Conservation (phyloP, 2,888 invertebrate genomes). For the Lordiphosa fenestrarum region DNA sequence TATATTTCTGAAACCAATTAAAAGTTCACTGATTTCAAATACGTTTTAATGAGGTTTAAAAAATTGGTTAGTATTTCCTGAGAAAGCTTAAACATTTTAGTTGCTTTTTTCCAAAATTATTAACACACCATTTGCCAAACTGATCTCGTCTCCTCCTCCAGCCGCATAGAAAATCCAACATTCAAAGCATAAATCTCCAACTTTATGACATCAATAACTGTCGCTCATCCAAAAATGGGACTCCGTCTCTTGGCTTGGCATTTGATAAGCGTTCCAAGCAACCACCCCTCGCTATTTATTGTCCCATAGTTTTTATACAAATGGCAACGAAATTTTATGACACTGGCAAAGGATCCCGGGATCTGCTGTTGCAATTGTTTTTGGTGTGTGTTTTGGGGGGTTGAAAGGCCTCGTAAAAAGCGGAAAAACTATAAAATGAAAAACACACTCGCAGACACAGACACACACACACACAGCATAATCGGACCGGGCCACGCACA, state of each 20-base stretch:
- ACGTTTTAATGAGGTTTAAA: no score
- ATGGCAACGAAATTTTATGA: constrained; percentile 72
- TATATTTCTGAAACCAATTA: no score
- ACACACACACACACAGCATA: constrained; percentile 18
- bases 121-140: no score
- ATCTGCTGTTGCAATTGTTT: constrained; percentile 62
- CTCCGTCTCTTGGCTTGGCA: constrained; percentile 20
- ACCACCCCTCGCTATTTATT: constrained; percentile 41
- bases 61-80: no score
- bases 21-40: no score
- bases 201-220: constrained; percentile 75
- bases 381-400: constrained; percentile 40
- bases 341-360: constrained; percentile 49
- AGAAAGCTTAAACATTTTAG: no score
- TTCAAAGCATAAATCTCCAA: constrained; percentile 64
- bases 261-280: constrained; percentile 53
- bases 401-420: constrained; percentile 61
- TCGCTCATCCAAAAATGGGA: constrained; percentile 46
- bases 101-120: no score
- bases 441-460: constrained; percentile 34
- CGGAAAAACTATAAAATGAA: constrained; percentile 73
- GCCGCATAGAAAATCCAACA: constrained; percentile 1
- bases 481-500: constrained; percentile 58
- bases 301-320: constrained; percentile 33
- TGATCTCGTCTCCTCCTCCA: no score